Evolutionary conservation across 2,888 invertebrate genomes (phyloP).

Genomic region (Cerceris ruficornis): DNA sequence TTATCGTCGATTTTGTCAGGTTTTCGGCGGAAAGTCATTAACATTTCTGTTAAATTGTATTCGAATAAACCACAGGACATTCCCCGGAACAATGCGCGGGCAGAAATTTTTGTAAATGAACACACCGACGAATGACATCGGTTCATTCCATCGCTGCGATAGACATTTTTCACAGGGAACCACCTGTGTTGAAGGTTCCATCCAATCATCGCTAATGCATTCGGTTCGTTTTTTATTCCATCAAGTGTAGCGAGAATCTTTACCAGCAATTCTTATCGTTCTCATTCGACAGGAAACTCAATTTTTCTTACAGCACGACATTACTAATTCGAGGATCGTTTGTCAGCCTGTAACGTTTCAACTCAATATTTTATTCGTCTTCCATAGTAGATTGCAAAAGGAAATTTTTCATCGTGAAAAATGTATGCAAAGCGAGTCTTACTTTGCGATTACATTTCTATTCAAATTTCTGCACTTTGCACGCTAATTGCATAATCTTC

Average conservation of each 20-base stretch:
- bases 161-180: conserved; percentile 3
- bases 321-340: neutral
- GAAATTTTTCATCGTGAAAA: too few species aligned
- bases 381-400: too few species aligned
- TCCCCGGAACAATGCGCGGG: neutral
- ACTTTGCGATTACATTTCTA: too few species aligned
- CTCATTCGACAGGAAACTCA: neutral
- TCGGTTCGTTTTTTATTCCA: conserved; percentile 19
- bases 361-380: too few species aligned
- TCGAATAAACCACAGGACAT: too few species aligned
- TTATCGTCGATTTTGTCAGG: too few species aligned
- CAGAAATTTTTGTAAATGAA: neutral
- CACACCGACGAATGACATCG: neutral
- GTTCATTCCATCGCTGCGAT: neutral
- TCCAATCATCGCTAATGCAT: conserved; percentile 45
- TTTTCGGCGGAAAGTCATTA: too few species aligned
- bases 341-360: too few species aligned
- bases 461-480: too few species aligned
- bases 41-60: too few species aligned
- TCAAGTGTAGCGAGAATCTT: neutral
- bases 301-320: neutral
- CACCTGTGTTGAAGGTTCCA: conserved; percentile 35
- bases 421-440: too few species aligned
- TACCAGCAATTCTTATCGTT: neutral
- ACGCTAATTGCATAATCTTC: too few species aligned